phyloP scores from a whole-genome alignment of 2,888 invertebrate species.

The Drosophila imparisetae region DNA sequence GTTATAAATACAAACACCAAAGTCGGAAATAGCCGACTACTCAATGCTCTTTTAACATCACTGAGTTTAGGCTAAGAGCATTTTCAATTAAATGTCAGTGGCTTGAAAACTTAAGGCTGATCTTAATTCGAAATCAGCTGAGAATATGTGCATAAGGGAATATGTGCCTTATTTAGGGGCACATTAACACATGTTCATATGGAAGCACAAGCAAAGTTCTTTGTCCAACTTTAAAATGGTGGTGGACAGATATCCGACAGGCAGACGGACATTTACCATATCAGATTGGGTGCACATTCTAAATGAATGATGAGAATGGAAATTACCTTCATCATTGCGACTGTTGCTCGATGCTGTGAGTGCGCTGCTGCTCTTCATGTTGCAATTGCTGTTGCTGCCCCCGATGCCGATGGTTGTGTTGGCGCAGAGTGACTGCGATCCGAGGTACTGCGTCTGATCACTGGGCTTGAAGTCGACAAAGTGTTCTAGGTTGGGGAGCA shows the following conservation, averaged over 20 bases:
- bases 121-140: neutral
- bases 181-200: neutral
- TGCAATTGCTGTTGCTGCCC: slow-evolving; percentile 3
- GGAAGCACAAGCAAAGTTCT: no score
- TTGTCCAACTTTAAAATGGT: no score
- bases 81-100: neutral
- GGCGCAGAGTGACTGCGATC: slow-evolving; percentile 56
- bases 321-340: slow-evolving; percentile 74
- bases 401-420: slow-evolving; percentile 39
- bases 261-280: neutral
- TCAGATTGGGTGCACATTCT: neutral
- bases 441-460: slow-evolving; percentile 64
- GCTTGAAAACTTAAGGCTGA: neutral
- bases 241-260: neutral
- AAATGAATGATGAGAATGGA: neutral
- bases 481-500: slow-evolving; percentile 63
- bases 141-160: neutral
- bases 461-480: slow-evolving; percentile 66
- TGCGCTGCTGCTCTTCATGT: neutral
- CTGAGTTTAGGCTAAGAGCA: neutral
- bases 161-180: neutral
- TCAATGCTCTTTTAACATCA: neutral
- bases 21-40: neutral
- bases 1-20: neutral
- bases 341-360: slow-evolving; percentile 25